Evolutionary conservation across 2,888 invertebrate genomes (phyloP), one percentile per base, ranked within the genome.

Genomic region (Platerodrilus igneus): DNA sequence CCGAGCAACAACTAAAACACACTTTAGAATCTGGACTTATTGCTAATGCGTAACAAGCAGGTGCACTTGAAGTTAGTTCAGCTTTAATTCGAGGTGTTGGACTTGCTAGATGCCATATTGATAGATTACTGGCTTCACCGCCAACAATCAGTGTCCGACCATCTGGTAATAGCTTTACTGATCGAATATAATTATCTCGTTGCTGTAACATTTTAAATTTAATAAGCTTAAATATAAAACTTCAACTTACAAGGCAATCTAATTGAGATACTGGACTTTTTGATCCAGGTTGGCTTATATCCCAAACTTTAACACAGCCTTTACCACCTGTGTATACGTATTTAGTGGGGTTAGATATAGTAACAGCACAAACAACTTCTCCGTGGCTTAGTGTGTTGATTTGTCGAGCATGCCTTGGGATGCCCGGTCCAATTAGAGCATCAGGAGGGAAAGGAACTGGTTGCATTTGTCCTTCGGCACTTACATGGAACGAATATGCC

Each of bases 251-350:
- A 77, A 93, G 75, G 69, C 94, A 94, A 70, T 94, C 92, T 52
- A 94, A 74, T 64, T 92, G 91, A 44, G 90, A 89, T 45, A 94
- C 87, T 34, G 92, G 90, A 59, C 82, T 86, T 66, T 90, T 90
- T 53, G 77, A 79, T 45, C 82, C 84, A 17, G 89, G 86, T 64
- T 90, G 90, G 69, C 86, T 86, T 67, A 93, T 92, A 71, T 94
- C 93, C 94, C 94, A 94, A 43, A 95, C 92, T 71, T 96, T 96
- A 53, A 96, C 95, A 71, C 94, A 91, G 45, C 95, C 94, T 71
- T 93, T 94, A 55, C 93, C 94, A 26, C 93, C 95, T 2, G 95
- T 95, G 74, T 94, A 95, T 32, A 92, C 90, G 69, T 89, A 87
- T 65, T 88, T 88, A 33, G 90, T 89, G 41, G 91, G 89, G 69